These are phyloP conservation scores for Beris morrisii DNA, from an alignment of 2,888 invertebrate genomes.

Conservation along the genomic window DNA sequence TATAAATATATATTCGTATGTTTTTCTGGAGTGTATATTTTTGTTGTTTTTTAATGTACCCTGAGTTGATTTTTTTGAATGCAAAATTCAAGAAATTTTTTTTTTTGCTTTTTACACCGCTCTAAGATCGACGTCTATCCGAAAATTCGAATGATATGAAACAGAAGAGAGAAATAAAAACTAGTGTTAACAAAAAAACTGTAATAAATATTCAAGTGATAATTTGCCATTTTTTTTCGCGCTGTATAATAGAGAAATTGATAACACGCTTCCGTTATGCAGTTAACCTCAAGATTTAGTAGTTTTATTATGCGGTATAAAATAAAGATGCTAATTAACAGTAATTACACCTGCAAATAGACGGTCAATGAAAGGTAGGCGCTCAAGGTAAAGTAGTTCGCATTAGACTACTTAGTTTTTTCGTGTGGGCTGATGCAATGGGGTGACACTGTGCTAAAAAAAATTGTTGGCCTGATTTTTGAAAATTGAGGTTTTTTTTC, in stretches of 20 bases:
- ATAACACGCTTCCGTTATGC: slow-evolving; percentile 25
- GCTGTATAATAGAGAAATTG: slow-evolving; percentile 11
- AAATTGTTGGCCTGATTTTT: no score
- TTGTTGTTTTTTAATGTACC: background rate
- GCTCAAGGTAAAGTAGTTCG: slow-evolving; percentile 1
- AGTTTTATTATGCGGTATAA: slow-evolving; percentile 9
- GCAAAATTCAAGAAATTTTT: background rate
- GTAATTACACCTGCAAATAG: slow-evolving; percentile 20
- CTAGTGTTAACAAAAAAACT: slow-evolving; percentile 13
- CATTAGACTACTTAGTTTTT: no score
- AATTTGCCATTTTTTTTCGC: slow-evolving; percentile 9
- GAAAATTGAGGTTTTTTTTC: no score
- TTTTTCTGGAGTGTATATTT: no score
- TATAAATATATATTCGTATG: no score
- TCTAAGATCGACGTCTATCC: no score
- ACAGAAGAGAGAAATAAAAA: slow-evolving; percentile 16
- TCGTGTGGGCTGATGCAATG: no score
- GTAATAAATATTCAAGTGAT: background rate
- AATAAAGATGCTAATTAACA: slow-evolving; percentile 18
- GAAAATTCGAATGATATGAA: slow-evolving; percentile 1
- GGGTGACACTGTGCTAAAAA: no score
- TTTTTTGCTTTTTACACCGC: background rate
- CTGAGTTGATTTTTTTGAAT: background rate
- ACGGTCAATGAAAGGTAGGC: background rate
- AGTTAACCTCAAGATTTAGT: slow-evolving; percentile 1